Base-by-base conservation (phyloP, 1,140 invertebrate genomes). In the Grapholita molesta region DNA sequence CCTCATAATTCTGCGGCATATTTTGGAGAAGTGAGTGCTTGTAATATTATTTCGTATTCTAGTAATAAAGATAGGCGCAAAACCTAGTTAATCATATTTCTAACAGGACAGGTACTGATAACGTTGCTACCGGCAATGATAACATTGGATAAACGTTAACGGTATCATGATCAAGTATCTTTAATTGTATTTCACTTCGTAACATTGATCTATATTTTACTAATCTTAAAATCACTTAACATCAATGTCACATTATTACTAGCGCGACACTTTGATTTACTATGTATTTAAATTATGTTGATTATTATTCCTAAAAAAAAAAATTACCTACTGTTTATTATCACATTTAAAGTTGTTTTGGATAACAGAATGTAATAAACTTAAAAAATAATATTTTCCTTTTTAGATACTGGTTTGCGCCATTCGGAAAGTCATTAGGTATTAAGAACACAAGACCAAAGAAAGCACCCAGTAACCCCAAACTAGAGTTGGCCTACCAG, bases 381-480 rank as follows among this genome's bases (percentile, higher is more conserved):
- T 48, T 48, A 21, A 48, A 48, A 48, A 48, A 21, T 9, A 38
- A 18, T 55, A 25, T 11, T 70, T 72, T 70, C 75, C 88, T 68
- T 93, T 93, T 61, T 84, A 97, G 96, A 82, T 96, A 94, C 89
- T 95, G 94, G 92, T 96, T 96, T 89, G 92, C 94, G 52, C 96
- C 96, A 8, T 93, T 96, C 77, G 96, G 96, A 53, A 93, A 93
- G 77, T 95, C 94, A 64, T 83, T 97, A 85, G 96, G 96, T 52
- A 96, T 97, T 84, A 96, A 95, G 90, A 95, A 94, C 80, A 94
- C 93, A 64, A 95, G 95, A 93, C 88, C 94, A 82, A 97, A 97
- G 91, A 95, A 93, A 89, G 95, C 95, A 53, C 90, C 92, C 42
- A 88, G 90, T 72, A 96, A 96, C 93, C 93, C 94, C 67, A 88